Evolutionary conservation across 2,888 invertebrate species (phyloP), one percentile per base, ranked within the genome.

Genomic region (Sinopyrophorus schimmeli): DNA sequence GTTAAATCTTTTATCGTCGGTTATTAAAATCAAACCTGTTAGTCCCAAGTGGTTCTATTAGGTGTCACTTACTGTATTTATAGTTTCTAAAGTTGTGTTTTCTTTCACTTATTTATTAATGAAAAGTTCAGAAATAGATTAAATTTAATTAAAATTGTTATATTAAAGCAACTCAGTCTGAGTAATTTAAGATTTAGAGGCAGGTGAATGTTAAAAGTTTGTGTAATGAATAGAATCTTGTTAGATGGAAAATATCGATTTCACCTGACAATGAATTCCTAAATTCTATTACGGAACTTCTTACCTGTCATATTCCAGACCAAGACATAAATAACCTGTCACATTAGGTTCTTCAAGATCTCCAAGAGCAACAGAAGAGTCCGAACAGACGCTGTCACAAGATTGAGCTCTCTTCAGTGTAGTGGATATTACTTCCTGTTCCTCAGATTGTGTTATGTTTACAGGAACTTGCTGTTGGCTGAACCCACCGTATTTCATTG

Each of bases 331-430:
- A 67, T 87, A 83, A 3, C 89, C 89, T 1, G 87, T 86, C 46
- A 84, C 76, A 53, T 84, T 83, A 5, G 84, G 79, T 63, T 82
- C 82, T 59, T 87, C 86, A 30, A 87, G 76, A 64, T 87, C 85
- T 34, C 81, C 82, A 15, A 86, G 75, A 12, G 81, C 79, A 1
- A 88, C 83, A 1, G 87, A 87, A 0, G 87, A 86, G 61, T 89
- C 89, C 1, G 89, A 89, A 60, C 84, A 86, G 14, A 90, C 85
- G 34, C 88, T 89, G 63, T 89, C 89, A 67, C 87, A 89, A 14
- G 88, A 88, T 59, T 87, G 77, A 0, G 88, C 89, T 50, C 87
- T 72, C 58, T 81, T 78, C 43, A 86, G 72, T 20, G 69, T 69
- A 2, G 73, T 60, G 14, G 60, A 40, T 38, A 66, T 59, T 32